Evolutionary conservation across 1,140 invertebrate species (phyloP).

Genomic region (Bursaphelenchus mucronatus): DNA sequence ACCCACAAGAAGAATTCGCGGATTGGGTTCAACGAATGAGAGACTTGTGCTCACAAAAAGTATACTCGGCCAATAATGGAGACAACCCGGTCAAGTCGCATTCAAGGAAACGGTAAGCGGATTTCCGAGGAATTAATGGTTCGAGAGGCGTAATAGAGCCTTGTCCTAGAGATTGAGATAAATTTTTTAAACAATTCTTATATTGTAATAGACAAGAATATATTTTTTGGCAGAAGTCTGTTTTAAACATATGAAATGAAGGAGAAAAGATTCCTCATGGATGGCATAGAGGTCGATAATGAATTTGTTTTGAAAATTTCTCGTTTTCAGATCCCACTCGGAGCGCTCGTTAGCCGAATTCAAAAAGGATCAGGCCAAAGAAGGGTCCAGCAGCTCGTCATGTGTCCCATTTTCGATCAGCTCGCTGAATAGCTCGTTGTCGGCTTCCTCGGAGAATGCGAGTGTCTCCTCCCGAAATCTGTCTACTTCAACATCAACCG

Average conservation of each 20-base stretch:
- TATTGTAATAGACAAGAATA: too few species aligned
- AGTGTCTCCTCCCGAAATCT: neutral
- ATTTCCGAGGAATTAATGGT: constrained; percentile 17
- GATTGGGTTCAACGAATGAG: constrained; percentile 29
- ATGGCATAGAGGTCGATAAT: too few species aligned
- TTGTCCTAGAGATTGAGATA: too few species aligned
- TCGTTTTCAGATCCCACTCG: constrained; percentile 47
- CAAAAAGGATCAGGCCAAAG: constrained; percentile 16
- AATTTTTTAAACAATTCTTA: too few species aligned
- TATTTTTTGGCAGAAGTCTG: too few species aligned
- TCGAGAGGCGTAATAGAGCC: neutral
- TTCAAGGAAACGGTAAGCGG: constrained; percentile 32
- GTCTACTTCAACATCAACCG: neutral
- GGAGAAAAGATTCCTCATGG: too few species aligned
- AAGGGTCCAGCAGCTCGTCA: neutral
- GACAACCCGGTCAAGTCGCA: constrained; percentile 30
- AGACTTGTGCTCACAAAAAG: constrained; percentile 10
- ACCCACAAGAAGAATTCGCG: constrained; percentile 18
- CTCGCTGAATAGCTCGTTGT: too few species aligned
- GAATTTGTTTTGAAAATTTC: neutral
- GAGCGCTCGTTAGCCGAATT: constrained; percentile 42
- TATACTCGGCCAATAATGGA: constrained; percentile 18
- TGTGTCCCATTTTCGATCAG: too few species aligned
- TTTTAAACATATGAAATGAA: too few species aligned
- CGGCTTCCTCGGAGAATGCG: too few species aligned